phyloP scores from a whole-genome alignment of 2,113 vertebrate genomes.

The Paramisgurnus dabryanus region DNA sequence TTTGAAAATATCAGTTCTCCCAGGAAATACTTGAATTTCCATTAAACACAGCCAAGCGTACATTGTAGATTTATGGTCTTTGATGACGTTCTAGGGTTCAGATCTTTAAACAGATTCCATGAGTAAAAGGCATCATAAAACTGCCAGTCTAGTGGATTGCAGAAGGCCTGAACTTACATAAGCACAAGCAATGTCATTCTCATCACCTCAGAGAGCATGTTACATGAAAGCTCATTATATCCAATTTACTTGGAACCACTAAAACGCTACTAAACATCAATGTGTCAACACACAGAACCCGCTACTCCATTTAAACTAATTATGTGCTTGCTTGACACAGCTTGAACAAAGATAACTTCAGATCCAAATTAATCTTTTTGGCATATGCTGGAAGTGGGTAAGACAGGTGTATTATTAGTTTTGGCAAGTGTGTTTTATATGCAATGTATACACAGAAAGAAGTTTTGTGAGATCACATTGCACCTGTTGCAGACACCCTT shows the following conservation, averaged over 20 bases:
- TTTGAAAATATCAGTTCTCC: slow-evolving; percentile 51
- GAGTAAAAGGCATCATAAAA: slow-evolving; percentile 51
- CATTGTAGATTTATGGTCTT: slow-evolving; percentile 53
- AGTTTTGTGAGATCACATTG: neutral
- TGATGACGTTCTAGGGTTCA: slow-evolving; percentile 40
- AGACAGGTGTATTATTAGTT: neutral
- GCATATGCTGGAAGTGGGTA: neutral
- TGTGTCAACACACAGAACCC: neutral
- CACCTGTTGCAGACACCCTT: neutral
- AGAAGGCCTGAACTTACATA: neutral
- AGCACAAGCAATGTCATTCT: slow-evolving; percentile 24
- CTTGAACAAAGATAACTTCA: neutral
- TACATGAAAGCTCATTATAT: slow-evolving; percentile 9
- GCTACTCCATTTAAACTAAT: neutral
- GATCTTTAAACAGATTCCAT: slow-evolving; percentile 59
- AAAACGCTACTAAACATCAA: neutral
- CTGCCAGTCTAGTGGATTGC: slow-evolving; percentile 33
- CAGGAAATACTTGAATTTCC: slow-evolving; percentile 49
- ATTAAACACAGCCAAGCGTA: slow-evolving; percentile 46
- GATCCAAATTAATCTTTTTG: neutral
- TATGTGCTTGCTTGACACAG: neutral
- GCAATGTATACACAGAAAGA: neutral
- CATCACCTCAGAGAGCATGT: slow-evolving; percentile 28
- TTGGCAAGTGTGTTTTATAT: neutral
- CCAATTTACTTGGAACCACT: neutral